Conservation (phyloP, 2,888 invertebrate species). For the Noctua comes region DNA sequence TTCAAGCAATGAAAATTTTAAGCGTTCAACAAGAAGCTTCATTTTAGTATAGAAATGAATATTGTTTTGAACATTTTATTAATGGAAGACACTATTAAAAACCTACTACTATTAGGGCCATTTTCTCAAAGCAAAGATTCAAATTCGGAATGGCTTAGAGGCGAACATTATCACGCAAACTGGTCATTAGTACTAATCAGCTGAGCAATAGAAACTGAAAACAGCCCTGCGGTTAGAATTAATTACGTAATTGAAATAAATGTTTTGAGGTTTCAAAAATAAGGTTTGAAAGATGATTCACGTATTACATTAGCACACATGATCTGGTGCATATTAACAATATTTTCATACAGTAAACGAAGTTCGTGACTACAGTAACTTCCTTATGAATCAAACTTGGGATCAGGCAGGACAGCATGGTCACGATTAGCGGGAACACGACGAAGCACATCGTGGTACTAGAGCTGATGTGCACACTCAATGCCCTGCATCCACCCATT, state of each 20-base stretch:
- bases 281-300: background rate
- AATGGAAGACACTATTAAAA: background rate
- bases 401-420: background rate
- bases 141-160: slow-evolving; percentile 13
- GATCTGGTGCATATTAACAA: background rate
- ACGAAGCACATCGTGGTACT: background rate
- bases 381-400: background rate
- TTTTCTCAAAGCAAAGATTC: background rate
- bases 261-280: background rate
- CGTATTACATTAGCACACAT: background rate
- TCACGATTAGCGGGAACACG: background rate
- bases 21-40: background rate
- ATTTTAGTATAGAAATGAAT: background rate
- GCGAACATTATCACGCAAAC: slow-evolving; percentile 56
- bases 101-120: background rate
- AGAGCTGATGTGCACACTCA: background rate
- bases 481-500: background rate
- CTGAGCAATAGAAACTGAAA: slow-evolving; percentile 39
- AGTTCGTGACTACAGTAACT: background rate
- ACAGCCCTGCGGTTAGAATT: slow-evolving; percentile 27
- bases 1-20: slow-evolving; percentile 1
- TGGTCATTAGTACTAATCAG: slow-evolving; percentile 49
- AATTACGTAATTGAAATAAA: slow-evolving; percentile 41
- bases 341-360: background rate
- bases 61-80: background rate